Evolutionary conservation across 2,888 invertebrate genomes (phyloP), one percentile per base, ranked within the genome.

Genomic region (Melipona bicolor): DNA sequence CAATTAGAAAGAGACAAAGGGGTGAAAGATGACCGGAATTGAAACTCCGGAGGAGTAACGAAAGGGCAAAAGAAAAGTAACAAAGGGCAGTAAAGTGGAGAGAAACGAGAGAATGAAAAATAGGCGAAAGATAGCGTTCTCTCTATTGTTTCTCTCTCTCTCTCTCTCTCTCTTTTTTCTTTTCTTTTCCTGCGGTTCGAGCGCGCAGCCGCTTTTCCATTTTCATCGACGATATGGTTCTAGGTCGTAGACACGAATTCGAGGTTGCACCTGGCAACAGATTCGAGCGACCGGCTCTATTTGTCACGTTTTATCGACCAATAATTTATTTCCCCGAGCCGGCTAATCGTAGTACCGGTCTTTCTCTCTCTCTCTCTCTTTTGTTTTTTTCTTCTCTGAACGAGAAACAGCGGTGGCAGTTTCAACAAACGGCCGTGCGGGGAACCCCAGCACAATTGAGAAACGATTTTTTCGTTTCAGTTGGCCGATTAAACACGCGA

Each of bases 181-280:
- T 67, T 75, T 54, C n/a, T 54, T 43, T 13, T 43, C 11, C 6
- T 49, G 3, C 3, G 64, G 32, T 68, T 75, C 27, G 64, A 74
- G 49, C 76, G 87, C 89, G 87, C 89, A 83, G 74, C 78, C 84
- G 86, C 86, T 75, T 76, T 70, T 59, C 86, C 86, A 67, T 69
- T 81, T 83, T 73, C 81, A 74, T 81, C 85, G 74, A 83, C 79
- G 87, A 86, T 86, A 86, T 72, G 64, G 43, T 80, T 50, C 73
- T 79, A 65, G 84, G 82, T 88, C 86, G 62, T 76, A 61, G 73
- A 76, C 71, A 62, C 69, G 75, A 65, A 69, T 76, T 78, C 61
- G 68, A 64, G 59, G 54, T 65, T 62, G 69, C 69, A 54, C 76
- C 75, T 65, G 69, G 84, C 71, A 84, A 84, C 84, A 62, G 49